Percentiles rank a stretch among this genome's conserved stretches.
Conservation (phyloP, 1,140 invertebrate species). For the Panagrolaimus sp. region DNA sequence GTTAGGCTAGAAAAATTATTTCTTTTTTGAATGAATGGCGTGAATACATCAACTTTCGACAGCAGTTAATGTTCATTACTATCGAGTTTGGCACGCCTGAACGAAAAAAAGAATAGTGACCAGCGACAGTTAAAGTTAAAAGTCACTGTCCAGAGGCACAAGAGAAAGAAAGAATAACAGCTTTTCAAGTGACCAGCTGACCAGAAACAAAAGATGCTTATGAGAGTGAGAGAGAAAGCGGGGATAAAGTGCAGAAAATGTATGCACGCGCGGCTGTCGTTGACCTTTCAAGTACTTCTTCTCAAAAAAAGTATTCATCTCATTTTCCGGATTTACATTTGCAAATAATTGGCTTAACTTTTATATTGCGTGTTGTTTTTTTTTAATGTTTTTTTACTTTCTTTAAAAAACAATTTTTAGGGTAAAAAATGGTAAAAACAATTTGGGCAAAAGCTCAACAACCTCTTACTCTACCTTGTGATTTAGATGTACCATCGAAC, state of each 20-base stretch:
- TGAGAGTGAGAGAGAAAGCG: too few species aligned
- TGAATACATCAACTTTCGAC: background rate
- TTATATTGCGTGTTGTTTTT: background rate
- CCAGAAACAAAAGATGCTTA: background rate
- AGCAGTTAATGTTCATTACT: background rate
- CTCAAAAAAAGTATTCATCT: background rate
- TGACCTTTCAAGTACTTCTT: conserved; percentile 10
- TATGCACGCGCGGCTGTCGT: background rate
- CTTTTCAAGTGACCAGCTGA: conserved; percentile 2
- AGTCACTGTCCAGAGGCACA: background rate
- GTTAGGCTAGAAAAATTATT: background rate
- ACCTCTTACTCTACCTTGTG: conserved; percentile 27
- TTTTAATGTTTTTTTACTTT: too few species aligned
- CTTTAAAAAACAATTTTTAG: background rate
- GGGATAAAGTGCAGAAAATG: too few species aligned
- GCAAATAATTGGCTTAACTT: background rate
- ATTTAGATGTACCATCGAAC: background rate
- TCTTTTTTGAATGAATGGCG: background rate
- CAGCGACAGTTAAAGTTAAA: background rate
- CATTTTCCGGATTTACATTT: conserved; percentile 9
- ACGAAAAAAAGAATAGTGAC: background rate
- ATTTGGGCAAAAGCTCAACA: conserved; percentile 26
- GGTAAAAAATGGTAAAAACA: conserved; percentile 13
- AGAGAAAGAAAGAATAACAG: background rate
- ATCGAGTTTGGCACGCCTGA: conserved; percentile 11